Percentiles rank a stretch among this genome's conserved stretches.
Conservation (phyloP, 2,797 vertebrate species). For the Helarctos malayanus region DNA sequence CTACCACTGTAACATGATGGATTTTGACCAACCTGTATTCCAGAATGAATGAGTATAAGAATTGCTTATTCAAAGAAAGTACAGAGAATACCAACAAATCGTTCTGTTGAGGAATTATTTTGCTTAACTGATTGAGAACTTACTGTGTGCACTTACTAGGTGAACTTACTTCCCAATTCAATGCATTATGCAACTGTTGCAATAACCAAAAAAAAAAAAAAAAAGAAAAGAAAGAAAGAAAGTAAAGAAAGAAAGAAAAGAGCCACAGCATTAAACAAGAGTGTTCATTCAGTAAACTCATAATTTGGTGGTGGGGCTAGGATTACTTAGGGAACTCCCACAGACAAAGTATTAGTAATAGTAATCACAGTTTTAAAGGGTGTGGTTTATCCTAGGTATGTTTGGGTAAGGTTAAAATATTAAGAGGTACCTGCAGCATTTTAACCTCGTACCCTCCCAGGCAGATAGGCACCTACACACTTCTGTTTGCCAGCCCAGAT, state of each 20-base stretch:
- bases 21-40: background rate
- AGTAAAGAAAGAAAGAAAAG: background rate
- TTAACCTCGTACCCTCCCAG: background rate
- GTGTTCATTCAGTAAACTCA: background rate
- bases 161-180: background rate
- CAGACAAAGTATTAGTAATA: background rate
- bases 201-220: background rate
- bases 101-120: background rate
- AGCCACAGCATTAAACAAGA: background rate
- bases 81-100: background rate
- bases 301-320: background rate
- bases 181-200: background rate
- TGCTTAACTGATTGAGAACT: background rate
- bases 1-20: background rate
- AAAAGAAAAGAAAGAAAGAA: too few species aligned
- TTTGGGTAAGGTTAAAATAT: conserved; percentile 30
- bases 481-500: background rate
- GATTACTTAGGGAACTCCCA: background rate
- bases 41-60: background rate
- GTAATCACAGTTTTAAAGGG: background rate
- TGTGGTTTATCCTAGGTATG: background rate
- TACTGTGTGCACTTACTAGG: background rate
- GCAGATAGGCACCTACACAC: background rate
- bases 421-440: background rate
- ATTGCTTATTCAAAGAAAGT: background rate